Evolutionary conservation across 2,113 vertebrate species (phyloP), one percentile per base, ranked within the genome.

Genomic region (Anas platyrhynchos): DNA sequence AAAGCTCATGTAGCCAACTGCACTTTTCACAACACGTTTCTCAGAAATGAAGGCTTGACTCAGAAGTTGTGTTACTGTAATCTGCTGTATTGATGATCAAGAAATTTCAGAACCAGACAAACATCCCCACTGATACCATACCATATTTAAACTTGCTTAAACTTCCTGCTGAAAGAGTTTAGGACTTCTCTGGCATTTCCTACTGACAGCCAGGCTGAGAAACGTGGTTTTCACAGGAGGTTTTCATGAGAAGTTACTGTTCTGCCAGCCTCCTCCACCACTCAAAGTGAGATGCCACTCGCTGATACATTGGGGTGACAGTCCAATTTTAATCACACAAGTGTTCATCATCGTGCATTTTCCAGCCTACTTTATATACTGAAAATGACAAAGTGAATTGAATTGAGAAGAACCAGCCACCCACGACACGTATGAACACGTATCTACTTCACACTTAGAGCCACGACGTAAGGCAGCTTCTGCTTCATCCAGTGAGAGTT

Each of bases 1-100:
- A 63, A 63, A 5, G 21, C 16, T 54, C 16, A 9, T 18, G 32
- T 34, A 44, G 36, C 26, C 15, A 41, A 50, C 0, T 1, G 27
- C 16, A 3, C 4, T 0, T 67, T 46, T 74, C 59, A 50, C 31
- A 62, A 55, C 0, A 3, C 25, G 18, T 6, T 23, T 27, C 29
- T 27, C 66, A 55, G 67, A 88, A 78, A 52, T 1, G 6, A 61
- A 46, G 20, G 52, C 13, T 26, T 0, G 0, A 26, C 36, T 29
- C 13, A 16, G 44, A 77, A 15, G 18, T 21, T 29, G 11, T 16
- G 52, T 55, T 61, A 66, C 22, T 11, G 7, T 58, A 8, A 62
- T 58, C 52, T 87, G 38, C 54, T 18, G 31, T 29, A 38, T 2
- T 11, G n/a, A 22, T 9, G 31, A 41, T 26, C 12, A 18, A 78